Evolutionary conservation across 2,888 invertebrate genomes (phyloP), one percentile per base, ranked within the genome.

Genomic region (Nephrotoma flavescens): DNA sequence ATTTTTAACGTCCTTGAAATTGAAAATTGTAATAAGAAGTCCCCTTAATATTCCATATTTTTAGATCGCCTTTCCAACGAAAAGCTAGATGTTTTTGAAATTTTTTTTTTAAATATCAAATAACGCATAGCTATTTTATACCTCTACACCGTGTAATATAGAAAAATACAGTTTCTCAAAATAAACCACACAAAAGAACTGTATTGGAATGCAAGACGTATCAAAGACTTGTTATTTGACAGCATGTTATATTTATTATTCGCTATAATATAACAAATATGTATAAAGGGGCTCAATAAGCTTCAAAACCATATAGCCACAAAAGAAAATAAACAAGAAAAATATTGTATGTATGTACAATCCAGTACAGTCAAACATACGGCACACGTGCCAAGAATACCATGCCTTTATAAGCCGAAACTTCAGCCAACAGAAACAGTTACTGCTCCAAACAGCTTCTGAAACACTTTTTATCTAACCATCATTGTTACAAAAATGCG

Each of bases 211-310:
- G 47, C 52, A 45, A 52, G 19, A 45, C 41, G 6, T 41, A 57
- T 52, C 15, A 42, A 86, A 86, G 52, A 86, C 41, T 52, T 31
- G 15, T 15, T 86, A 71, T 86, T 57, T 71, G 86, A 86, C 71
- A 86, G 47, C 86, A 86, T n/a, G 71, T 86, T 86, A 71, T 86
- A 86, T 86, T 86, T 86, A 83, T 86, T 86, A 71, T 41, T 71
- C 41, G 52, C 57, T 86, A 86, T 71, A 9, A 1, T 19, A 31
- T 19, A 31, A 71, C 1, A 71, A 0, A 15, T 11, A 41, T 4
- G 9, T 11, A 6, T 9, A 42, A 41, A 42, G 84, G 84, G 84
- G 12, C 42, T 42, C 42, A 15, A 42, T 84, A 84, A 84, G 84
- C 41, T 84, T 15, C 42, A 84, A 84, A 84, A 42, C 42, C 84